These are phyloP conservation scores for Eupithecia dodoneata DNA, from an alignment of 2,888 invertebrate species.

Conservation along the genomic window DNA sequence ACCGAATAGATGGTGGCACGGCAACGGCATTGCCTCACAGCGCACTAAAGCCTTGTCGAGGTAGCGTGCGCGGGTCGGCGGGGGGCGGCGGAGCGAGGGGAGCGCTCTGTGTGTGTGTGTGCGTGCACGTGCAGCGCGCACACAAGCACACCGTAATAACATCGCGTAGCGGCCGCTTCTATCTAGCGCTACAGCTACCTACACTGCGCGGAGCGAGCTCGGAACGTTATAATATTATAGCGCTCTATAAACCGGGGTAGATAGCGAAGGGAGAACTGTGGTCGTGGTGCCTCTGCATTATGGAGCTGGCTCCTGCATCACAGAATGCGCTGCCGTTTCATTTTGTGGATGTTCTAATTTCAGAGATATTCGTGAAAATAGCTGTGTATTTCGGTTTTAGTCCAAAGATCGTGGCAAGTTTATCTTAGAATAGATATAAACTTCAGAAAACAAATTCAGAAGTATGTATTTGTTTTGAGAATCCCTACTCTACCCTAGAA, in stretches of 20 bases:
- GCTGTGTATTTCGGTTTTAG: background rate
- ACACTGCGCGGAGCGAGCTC: conserved; percentile 59
- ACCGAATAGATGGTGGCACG: conserved; percentile 79
- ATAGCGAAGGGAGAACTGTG: conserved; percentile 63
- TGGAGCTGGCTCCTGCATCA: conserved; percentile 55
- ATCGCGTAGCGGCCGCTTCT: conserved; percentile 75
- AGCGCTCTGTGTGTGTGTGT: conserved; percentile 52
- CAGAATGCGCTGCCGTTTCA: conserved; percentile 42
- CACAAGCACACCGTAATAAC: conserved; percentile 69
- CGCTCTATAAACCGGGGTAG: conserved; percentile 71
- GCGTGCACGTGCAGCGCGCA: conserved; percentile 60
- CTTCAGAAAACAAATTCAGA: background rate
- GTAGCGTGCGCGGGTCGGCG: conserved; percentile 59
- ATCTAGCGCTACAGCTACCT: conserved; percentile 77
- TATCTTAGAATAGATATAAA: background rate
- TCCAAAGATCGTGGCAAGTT: background rate
- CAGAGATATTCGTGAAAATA: background rate
- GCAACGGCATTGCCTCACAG: conserved; percentile 81
- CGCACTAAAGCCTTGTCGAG: conserved; percentile 73
- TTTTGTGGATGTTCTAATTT: conserved; percentile 19
- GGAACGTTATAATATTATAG: conserved; percentile 67
- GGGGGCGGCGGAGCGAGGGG: conserved; percentile 50
- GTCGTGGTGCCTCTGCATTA: conserved; percentile 59
- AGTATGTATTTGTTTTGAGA: background rate
- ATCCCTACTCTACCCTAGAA: background rate